A percentile compares a stretch with the other conserved stretches of the same genome.
Evolutionary conservation across 2,797 vertebrate genomes (phyloP).

Genomic region (Carcharodon carcharias): DNA sequence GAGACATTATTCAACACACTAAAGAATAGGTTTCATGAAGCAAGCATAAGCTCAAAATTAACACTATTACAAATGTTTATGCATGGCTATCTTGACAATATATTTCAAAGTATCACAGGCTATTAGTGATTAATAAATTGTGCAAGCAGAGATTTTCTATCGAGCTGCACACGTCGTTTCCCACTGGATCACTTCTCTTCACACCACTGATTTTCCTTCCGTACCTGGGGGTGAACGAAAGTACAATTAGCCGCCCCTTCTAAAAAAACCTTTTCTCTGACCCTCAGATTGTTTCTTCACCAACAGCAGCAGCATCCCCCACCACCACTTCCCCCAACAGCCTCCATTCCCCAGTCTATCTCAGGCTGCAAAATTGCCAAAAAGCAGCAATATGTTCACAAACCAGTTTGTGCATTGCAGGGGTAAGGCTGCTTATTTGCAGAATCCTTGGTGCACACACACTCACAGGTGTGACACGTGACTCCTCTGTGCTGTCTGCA

Average conservation of each 20-base stretch:
- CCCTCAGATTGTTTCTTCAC: not conserved
- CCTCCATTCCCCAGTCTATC: not conserved
- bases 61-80: constrained; percentile 25
- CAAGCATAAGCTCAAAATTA: constrained; percentile 27
- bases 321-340: not conserved
- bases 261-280: too few species aligned
- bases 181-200: constrained; percentile 32
- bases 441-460: not conserved
- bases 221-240: not conserved
- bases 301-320: not conserved
- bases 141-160: constrained; percentile 10
- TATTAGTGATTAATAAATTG: constrained; percentile 29
- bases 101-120: constrained; percentile 13
- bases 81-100: constrained; percentile 24
- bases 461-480: too few species aligned
- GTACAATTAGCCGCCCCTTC: not conserved
- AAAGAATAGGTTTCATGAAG: not conserved
- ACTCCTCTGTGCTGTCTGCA: not conserved
- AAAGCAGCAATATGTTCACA: not conserved
- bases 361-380: not conserved
- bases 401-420: not conserved
- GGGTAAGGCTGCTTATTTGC: not conserved
- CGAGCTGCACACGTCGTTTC: not conserved
- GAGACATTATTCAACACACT: not conserved
- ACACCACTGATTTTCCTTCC: constrained; percentile 38